These are phyloP conservation scores for Ecliptopera silaceata DNA, from an alignment of 2,888 invertebrate genomes.

Conservation along the genomic window DNA sequence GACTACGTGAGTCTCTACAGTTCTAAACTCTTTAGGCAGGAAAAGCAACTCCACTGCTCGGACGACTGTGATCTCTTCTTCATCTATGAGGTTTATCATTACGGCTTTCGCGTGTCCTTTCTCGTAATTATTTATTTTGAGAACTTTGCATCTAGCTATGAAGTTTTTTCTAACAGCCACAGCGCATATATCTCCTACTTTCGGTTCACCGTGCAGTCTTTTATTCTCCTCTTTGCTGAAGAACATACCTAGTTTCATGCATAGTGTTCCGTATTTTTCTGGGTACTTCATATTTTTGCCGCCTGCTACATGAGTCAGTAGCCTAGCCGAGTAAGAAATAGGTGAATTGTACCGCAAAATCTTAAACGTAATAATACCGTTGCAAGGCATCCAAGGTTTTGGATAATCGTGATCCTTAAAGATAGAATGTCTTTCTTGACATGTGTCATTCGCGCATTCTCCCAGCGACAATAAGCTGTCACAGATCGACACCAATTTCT, in stretches of 20 bases:
- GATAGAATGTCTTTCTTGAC: slow-evolving; percentile 84
- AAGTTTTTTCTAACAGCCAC: slow-evolving; percentile 69
- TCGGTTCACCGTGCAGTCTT: slow-evolving; percentile 62
- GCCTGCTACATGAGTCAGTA: slow-evolving; percentile 51
- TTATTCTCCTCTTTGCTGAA: slow-evolving; percentile 62
- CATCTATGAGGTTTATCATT: slow-evolving; percentile 84
- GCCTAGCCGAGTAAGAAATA: slow-evolving; percentile 83
- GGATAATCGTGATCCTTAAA: slow-evolving; percentile 80
- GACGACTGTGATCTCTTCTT: slow-evolving; percentile 73
- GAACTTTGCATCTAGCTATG: slow-evolving; percentile 82
- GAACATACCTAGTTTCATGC: slow-evolving; percentile 67
- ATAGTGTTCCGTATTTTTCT: slow-evolving; percentile 57
- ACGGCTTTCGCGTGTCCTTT: slow-evolving; percentile 59
- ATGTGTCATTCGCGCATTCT: slow-evolving; percentile 82
- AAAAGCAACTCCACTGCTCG: slow-evolving; percentile 69
- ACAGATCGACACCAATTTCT: slow-evolving; percentile 79
- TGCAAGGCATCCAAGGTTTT: slow-evolving; percentile 75
- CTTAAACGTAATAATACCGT: slow-evolving; percentile 82
- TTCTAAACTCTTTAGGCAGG: slow-evolving; percentile 77
- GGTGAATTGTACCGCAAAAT: slow-evolving; percentile 84
- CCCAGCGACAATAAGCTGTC: slow-evolving; percentile 85
- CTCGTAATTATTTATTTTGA: slow-evolving; percentile 65
- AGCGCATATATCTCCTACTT: slow-evolving; percentile 83
- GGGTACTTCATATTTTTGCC: slow-evolving; percentile 53
- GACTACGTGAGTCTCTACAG: slow-evolving; percentile 69